Conservation (phyloP, 2,797 vertebrate species). For the Artibeus lituratus region DNA sequence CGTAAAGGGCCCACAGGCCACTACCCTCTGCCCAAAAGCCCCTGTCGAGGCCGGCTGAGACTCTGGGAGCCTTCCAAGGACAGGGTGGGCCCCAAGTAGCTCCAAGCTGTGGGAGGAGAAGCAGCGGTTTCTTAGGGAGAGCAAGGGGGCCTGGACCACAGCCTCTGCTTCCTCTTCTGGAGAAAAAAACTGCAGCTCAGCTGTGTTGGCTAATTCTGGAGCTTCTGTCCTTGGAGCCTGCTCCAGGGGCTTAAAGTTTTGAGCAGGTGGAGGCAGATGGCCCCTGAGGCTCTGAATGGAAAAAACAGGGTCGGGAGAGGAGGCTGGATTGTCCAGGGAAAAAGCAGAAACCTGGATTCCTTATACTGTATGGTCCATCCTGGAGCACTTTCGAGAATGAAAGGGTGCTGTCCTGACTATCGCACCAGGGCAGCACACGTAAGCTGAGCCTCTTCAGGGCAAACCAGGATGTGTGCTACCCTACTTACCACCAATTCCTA, state of each 20-base stretch:
- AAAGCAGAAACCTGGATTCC: not conserved
- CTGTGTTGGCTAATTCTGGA: not conserved
- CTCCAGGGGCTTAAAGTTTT: not conserved
- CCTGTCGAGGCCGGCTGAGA: not conserved
- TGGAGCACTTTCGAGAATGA: not conserved
- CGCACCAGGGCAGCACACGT: not conserved
- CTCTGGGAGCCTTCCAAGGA: not conserved
- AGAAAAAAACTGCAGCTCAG: not conserved
- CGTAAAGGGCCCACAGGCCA: not conserved
- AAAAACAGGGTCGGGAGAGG: not conserved
- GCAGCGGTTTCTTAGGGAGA: not conserved
- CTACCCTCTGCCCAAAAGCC: not conserved
- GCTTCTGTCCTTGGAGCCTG: not conserved
- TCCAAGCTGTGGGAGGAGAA: not conserved
- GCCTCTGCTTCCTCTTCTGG: slow-evolving; percentile 19
- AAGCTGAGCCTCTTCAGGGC: not conserved
- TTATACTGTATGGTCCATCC: not conserved
- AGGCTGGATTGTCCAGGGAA: not conserved
- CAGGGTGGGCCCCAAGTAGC: not conserved
- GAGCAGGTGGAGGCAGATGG: not conserved
- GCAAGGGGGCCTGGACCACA: not conserved
- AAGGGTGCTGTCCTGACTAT: not conserved
- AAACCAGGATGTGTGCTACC: not conserved
- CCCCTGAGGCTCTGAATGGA: not conserved
- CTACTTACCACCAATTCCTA: not conserved